A percentile compares a stretch with the other conserved stretches of the same genome.
Evolutionary conservation across 2,888 invertebrate species (phyloP).

Genomic region (Nebria brevicollis): DNA sequence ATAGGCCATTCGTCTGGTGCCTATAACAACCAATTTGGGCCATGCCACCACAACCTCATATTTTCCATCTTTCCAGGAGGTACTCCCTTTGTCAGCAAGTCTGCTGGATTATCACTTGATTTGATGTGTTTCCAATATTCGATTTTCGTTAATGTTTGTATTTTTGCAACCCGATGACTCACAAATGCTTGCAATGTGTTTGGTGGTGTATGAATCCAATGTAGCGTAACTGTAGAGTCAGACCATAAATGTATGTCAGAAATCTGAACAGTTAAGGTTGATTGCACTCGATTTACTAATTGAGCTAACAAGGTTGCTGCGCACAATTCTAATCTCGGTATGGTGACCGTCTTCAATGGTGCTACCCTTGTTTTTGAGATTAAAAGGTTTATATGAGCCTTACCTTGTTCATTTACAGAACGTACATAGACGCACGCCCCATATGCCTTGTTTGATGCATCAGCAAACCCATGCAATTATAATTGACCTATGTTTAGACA

Average conservation of each 20-base stretch:
- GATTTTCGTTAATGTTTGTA: conserved; percentile 47
- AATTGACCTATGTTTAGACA: neutral
- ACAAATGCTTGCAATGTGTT: conserved; percentile 51
- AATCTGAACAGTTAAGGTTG: conserved; percentile 30
- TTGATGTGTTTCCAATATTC: conserved; percentile 49
- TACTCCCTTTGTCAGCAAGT: neutral
- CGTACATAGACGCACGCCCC: conserved; percentile 5
- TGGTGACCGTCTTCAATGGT: conserved; percentile 49
- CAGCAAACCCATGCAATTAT: conserved; percentile 4
- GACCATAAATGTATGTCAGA: conserved; percentile 49
- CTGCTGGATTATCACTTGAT: conserved; percentile 48
- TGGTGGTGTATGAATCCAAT: conserved; percentile 51
- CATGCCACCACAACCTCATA: conserved; percentile 2
- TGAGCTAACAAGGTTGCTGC: conserved; percentile 52
- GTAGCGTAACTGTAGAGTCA: conserved; percentile 54
- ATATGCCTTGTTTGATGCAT: conserved; percentile 8
- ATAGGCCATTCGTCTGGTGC: conserved; percentile 2
- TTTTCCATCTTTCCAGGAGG: neutral
- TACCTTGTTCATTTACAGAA: neutral
- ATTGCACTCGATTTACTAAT: conserved; percentile 45
- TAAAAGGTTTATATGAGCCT: conserved; percentile 9
- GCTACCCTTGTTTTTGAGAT: conserved; percentile 51
- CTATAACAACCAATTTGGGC: neutral
- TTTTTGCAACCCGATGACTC: conserved; percentile 51
- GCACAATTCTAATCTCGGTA: conserved; percentile 54